Evolutionary conservation across 1,140 invertebrate species (phyloP), one percentile per base, ranked within the genome.

Genomic region (Branchinecta lynchi): DNA sequence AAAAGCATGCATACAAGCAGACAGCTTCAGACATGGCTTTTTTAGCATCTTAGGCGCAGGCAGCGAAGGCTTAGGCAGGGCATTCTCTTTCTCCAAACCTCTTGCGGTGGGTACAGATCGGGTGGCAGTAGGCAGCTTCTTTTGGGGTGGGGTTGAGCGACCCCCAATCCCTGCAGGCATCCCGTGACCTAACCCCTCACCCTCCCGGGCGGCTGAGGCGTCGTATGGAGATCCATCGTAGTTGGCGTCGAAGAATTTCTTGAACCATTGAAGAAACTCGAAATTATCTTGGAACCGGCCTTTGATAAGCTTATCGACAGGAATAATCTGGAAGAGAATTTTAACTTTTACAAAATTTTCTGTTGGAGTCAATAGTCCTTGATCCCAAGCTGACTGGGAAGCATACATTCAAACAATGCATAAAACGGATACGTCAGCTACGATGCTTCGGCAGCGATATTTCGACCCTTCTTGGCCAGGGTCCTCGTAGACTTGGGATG

Each of bases 231-330:
- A 85, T 69, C 93, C 94, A 78, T 97, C 92, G 81, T 96, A 98
- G 83, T 99, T 99, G 67, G 95, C 94, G 84, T 99, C 96, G 82
- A 98, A 99, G 81, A 99, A 98, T 78, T 97, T 97, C 85, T 99
- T 98, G 83, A 99, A 99, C 96, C 96, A 99, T 84, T 99, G 96
- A 72, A 99, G 87, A 84, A 99, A 99, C 82, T 99, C 96, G 86
- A 99, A 99, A 83, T 99, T 99, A 82, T 99, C 96, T 86, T 96
- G 92, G 81, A 98, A 98, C 77, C 92, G 87, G 75, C 93, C 94
- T 81, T 98, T 98, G 77, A 96, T 93, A 80, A 98, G 85, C 81
- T 90, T 93, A 81, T 98, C 94, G 79, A 98, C 92, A 72, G 93
- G 92, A 81, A 98, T 94, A 77, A 96, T 90, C 94, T 97, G 81